Conservation (phyloP, 1,140 invertebrate genomes). For the Paralvinella palmiformis region DNA sequence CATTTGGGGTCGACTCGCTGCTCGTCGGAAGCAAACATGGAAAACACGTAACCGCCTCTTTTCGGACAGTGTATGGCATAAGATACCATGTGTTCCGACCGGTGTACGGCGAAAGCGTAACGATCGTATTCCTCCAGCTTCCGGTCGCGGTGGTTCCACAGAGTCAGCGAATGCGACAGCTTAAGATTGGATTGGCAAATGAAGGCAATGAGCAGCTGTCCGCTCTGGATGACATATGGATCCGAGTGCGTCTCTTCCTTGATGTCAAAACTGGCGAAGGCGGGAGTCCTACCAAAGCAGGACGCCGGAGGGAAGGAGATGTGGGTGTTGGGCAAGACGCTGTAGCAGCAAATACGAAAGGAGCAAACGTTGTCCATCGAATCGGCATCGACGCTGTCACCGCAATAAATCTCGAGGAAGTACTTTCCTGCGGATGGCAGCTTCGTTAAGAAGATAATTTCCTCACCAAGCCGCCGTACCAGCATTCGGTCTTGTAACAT, state of each 20-base stretch:
- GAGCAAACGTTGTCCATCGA: conserved; percentile 44
- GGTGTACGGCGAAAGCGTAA: conserved; percentile 40
- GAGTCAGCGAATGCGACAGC: conserved; percentile 40
- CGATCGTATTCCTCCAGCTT: conserved; percentile 41
- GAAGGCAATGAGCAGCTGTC: conserved; percentile 37
- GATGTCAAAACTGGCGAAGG: conserved; percentile 37
- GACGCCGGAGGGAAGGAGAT: conserved; percentile 36
- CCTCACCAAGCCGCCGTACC: conserved; percentile 39
- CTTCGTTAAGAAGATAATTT: conserved; percentile 39
- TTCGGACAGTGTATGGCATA: conserved; percentile 43
- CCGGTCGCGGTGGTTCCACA: conserved; percentile 36
- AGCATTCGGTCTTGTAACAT: conserved; percentile 37
- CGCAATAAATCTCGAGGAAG: conserved; percentile 43
- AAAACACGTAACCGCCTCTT: conserved; percentile 47
- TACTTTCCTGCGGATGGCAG: conserved; percentile 39
- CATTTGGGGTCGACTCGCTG: conserved; percentile 37
- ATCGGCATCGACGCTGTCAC: conserved; percentile 41
- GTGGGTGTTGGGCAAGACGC: conserved; percentile 27
- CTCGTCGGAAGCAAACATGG: conserved; percentile 32
- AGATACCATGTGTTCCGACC: conserved; percentile 33
- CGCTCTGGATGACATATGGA: conserved; percentile 38
- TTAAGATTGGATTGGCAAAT: conserved; percentile 5
- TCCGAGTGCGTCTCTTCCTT: conserved; percentile 33
- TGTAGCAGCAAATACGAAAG: conserved; percentile 34
- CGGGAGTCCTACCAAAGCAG: conserved; percentile 42